Evolutionary conservation across 53 echinoderm and acorn worm genomes (phyloP), one percentile per base, ranked within the genome.

Genomic region (Apostichopus leukothele): DNA sequence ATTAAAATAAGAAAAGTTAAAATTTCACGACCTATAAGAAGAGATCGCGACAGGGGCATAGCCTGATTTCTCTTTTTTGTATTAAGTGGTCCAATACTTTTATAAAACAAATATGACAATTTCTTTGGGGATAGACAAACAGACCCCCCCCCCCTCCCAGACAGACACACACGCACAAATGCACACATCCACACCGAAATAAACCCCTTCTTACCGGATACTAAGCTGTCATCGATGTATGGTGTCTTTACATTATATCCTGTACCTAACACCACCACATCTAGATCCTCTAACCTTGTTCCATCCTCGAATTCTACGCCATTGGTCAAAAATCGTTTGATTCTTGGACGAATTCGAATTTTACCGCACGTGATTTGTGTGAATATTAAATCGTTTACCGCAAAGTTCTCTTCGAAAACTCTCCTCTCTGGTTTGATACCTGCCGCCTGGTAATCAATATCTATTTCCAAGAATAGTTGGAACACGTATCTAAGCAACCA

Each of bases 221-320:
- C 3, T 12, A 66, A 18, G 50, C 26, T 26, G 67, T 85, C 67
- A 50, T 85, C 85, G 57, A 85, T 85, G 63, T 67, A 85, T 5
- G 85, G 67, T 9, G 85, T 85, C 27, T 63, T 85, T 4, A 85
- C n/a, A 11, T 21, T 66, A 67, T 85, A 85, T 13, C 85, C 85
- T 51, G 85, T 85, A 8, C 85, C 85, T 1, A 67, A 63, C 39
- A 85, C 27, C 4, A 85, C 85, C 27, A 67, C 51, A 23, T 85
- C 85, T 18, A 85, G 61, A 7, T 27, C 50, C 9, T 85, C 85
- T 1, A 85, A 8, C 14, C 39, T 63, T 20, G 85, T 67, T 26
- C 85, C 85, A 39, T 85, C 85, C 27, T 39, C 85, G 50, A 85
- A 85, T 11, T 85, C 85, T 16, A 85, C 85, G 50, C 85, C 85